These are phyloP conservation scores for Lepidocyrtoides sp. DNA, from an alignment of 2,888 invertebrate species.

Conservation along the genomic window DNA sequence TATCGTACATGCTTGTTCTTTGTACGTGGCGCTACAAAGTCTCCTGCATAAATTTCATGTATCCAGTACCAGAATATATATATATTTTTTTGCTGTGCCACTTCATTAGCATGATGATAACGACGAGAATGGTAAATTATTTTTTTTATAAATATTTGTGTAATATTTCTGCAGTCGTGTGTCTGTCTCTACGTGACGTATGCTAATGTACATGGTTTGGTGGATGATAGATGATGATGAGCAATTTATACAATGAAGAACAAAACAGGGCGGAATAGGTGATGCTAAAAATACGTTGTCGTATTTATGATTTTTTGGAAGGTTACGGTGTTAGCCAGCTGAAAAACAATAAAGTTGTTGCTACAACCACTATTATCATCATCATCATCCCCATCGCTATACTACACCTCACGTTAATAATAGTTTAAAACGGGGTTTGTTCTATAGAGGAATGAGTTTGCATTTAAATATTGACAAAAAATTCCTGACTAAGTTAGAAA, in stretches of 20 bases:
- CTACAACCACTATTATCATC: not conserved
- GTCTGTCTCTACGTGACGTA: too few relatives aligned
- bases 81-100: too few relatives aligned
- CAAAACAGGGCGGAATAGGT: conserved; percentile 21
- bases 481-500: conserved; percentile 62
- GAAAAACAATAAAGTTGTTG: not conserved
- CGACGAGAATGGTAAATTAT: not conserved
- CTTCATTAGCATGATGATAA: conserved; percentile 3
- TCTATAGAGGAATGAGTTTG: conserved; percentile 62
- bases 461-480: conserved; percentile 73
- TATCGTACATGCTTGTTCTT: not conserved
- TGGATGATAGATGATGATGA: conserved; percentile 21
- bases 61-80: not conserved
- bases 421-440: conserved; percentile 13
- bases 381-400: not conserved
- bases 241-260: conserved; percentile 1
- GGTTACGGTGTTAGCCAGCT: conserved; percentile 60
- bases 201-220: not conserved
- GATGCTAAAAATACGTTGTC: conserved; percentile 12
- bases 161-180: not conserved
- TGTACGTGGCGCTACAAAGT: conserved; percentile 24
- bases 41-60: conserved; percentile 47
- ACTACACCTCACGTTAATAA: not conserved
- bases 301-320: conserved; percentile 37
- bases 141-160: not conserved